These are phyloP conservation scores for Palythoa grandiflora DNA, from an alignment of 92 coral and sea anemone genomes.

Conservation along the genomic window DNA sequence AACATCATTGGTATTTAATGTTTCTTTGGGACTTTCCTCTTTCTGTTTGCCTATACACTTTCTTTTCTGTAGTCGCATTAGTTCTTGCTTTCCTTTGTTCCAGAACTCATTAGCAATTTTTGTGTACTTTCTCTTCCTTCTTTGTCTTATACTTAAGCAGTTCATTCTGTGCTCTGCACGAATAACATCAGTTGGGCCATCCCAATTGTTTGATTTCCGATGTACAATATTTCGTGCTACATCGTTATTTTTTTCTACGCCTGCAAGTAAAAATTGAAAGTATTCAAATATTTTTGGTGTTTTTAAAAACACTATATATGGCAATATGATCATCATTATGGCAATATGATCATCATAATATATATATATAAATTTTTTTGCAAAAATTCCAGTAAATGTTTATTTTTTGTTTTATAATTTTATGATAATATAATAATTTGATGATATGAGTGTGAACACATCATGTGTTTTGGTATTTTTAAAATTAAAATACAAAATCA, in stretches of 20 bases:
- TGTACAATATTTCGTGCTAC: constrained; percentile 51
- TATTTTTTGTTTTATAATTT: too few relatives aligned
- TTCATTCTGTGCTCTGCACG: constrained; percentile 55
- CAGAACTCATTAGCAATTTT: constrained; percentile 51
- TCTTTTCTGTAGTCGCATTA: constrained; percentile 21
- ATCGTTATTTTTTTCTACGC: constrained; percentile 54
- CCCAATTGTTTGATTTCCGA: constrained; percentile 61
- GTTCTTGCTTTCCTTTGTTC: constrained; percentile 47
- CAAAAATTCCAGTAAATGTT: background rate
- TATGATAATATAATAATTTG: background rate
- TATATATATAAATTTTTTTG: background rate
- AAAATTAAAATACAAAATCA: constrained; percentile 6
- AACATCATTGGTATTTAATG: constrained; percentile 20
- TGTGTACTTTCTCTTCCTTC: constrained; percentile 48
- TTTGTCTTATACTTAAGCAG: constrained; percentile 25
- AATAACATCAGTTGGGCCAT: constrained; percentile 54
- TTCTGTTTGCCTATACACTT: constrained; percentile 42
- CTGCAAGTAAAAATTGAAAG: too few relatives aligned
- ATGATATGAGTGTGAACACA: background rate
- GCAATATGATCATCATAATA: background rate
- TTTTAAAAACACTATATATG: background rate
- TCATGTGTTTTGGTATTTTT: constrained; percentile 8
- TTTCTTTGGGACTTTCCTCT: constrained; percentile 20
- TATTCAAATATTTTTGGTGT: background rate
- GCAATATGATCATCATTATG: too few relatives aligned